Evolutionary conservation across 2,888 invertebrate species (phyloP), one percentile per base, ranked within the genome.

Genomic region (Aphelenchoides bicaudatus): DNA sequence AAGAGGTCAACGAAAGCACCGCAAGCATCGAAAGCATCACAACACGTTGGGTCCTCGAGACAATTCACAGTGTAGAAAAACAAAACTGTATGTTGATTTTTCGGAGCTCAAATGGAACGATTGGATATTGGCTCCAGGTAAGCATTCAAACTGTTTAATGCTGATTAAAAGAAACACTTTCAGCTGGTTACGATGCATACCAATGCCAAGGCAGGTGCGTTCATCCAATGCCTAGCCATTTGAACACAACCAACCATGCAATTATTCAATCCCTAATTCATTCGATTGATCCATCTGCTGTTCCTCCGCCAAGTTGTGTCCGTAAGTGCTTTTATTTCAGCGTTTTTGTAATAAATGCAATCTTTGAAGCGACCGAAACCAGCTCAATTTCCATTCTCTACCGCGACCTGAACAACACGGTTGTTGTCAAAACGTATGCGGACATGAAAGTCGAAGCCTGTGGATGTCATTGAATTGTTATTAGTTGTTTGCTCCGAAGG

Each of bases 401-500:
- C 83, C 85, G 91, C 80, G 92, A 96, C 83, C 56, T 67, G 29
- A 68, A 72, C 59, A 66, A 69, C 80, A 91, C 90, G 83, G 91
- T 94, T 79, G 91, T 93, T 80, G 86, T 99, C 78, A 96, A 96
- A 84, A 93, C 90, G 84, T 98, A 98, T 58, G 93, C 66, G 83
- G 93, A 96, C 82, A 98, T 98, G 98, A 88, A 91, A 75, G 96
- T 96, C 67, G 87, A 89, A 74, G 91, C 91, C 59, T 98, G 98
- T 82, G 96, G 98, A 59, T 98, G 98, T 19, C 52, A 51, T 51
- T 51, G 25, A 25, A 39, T 30, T 51, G 2, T 27, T 29, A 29
- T 19, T 28, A 27, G 49, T 13, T 49, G 13, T 21, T 29, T 46
- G 16, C 28, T 13, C 27, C 49, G 49, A 21, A 21, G 21, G 10